Base-by-base conservation (phyloP, 2,797 vertebrate species). In the Etheostoma nigrum region DNA sequence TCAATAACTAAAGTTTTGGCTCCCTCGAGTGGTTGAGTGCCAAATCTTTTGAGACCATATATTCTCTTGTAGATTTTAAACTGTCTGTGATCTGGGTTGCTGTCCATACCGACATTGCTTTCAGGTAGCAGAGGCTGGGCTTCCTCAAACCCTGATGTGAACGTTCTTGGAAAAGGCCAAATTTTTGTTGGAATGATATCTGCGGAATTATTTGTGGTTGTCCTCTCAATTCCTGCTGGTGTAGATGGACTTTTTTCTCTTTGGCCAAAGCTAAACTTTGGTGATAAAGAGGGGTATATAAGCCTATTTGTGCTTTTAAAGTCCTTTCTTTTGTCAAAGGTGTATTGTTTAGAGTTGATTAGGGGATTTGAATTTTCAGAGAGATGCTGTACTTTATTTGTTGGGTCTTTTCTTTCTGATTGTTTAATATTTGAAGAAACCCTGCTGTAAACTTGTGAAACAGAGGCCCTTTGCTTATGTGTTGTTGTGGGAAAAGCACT, bases 261-360 rank as follows among this genome's bases (percentile, higher is more conserved):
- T 15, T 27, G 78, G 6, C 72, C 73, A 81, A 94, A 93, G 23
- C 47, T 81, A 42, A 88, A 92, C 76, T 88, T 93, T 33, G 23
- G 48, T 8, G 62, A 71, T 7, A 78, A 51, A 44, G 27, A 49
- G 0, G 67, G 59, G 27, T 66, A 53, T 1, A 5, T 0, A 40
- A 12, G 36, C 36, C 36, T 40, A 2, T 73, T 78, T 53, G 42
- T 1, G 1, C 40, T 67, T 78, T 69, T 83, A 42, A 71, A 53
- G 1, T 48, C 44, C 19, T 13, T 64, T 9, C 52, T 3, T 67
- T 76, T 80, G 10, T 80, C 13, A 1, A 74, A 74, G 42, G 45
- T 75, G 52, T 65, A 51, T 7, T 0, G 25, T 13, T 1, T 15
- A 54, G 54, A 51, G 67, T 16, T 54, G 12, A 2, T 4, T 12